Evolutionary conservation across 1,140 invertebrate species (phyloP), one percentile per base, ranked within the genome.

Genomic region (Varroa destructor): DNA sequence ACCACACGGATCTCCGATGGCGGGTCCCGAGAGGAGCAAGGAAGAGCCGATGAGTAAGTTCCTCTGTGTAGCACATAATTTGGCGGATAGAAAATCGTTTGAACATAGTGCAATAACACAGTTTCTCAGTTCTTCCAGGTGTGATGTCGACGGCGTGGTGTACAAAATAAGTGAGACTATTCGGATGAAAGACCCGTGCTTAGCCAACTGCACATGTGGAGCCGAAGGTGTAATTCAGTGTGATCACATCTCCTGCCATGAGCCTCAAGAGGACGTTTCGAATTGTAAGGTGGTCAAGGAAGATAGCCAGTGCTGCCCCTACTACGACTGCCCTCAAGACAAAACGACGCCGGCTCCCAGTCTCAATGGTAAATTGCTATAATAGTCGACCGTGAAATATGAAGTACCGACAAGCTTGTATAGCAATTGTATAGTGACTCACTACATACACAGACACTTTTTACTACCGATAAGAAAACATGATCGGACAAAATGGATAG

Each of bases 221-320:
- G 61, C 88, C 40, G 91, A 88, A 78, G 91, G 89, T 75, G 89
- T 93, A 75, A 83, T 92, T 40, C 85, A 88, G 76, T 94, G 91
- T 81, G 85, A 88, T 74, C 81, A 85, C 61, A 84, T 89, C 8
- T 79, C 85, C 73, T 91, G 89, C 78, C 81, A 75, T 12, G 14
- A 43, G 10, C 73, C 73, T 56, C 43, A 46, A 10, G 55, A 84
- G 73, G 82, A 86, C 73, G 84, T 87, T 40, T 87, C 88, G 56
- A 86, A 88, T 73, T 91, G 89, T 76, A 84, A 85, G 81, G 85
- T 87, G 36, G 73, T 76, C 1, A 74, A 80, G 86, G 73, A 83
- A 83, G 74, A 83, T 80, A 77, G 81, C 79, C 67, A 82, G 79
- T 92, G 89, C 76, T 92, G 89, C 76, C 88, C 89, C 42, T 85